Conservation (phyloP, 92 coral and sea anemone genomes). For the Palythoa caribaeorum region DNA sequence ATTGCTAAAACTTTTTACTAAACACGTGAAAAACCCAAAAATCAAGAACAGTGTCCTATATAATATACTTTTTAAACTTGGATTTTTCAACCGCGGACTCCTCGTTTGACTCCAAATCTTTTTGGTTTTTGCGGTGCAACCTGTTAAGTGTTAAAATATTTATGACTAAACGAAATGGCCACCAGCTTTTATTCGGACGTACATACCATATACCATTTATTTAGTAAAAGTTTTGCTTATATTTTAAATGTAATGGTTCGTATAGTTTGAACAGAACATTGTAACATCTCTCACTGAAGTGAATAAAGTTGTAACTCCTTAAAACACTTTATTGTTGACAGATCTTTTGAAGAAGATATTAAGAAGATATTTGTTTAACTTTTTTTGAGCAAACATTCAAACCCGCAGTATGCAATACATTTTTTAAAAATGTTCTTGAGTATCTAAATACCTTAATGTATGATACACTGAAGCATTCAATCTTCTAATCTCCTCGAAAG, state of each 20-base stretch:
- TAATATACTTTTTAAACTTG: too few relatives aligned
- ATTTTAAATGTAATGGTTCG: background rate
- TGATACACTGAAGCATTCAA: conserved; percentile 84
- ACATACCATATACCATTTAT: background rate
- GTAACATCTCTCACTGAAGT: too few relatives aligned
- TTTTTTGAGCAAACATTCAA: background rate
- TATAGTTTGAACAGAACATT: too few relatives aligned
- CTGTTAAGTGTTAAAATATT: conserved; percentile 10
- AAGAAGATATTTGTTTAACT: too few relatives aligned
- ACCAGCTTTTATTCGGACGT: background rate
- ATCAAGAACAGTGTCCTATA: too few relatives aligned
- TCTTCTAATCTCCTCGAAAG: conserved; percentile 71
- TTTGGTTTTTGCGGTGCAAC: background rate
- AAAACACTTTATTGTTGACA: background rate
- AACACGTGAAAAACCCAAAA: too few relatives aligned
- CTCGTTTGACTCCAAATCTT: background rate
- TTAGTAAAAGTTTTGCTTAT: background rate
- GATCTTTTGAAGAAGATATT: background rate
- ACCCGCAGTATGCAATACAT: background rate
- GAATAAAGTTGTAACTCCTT: background rate
- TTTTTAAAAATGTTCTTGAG: background rate
- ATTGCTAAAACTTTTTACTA: too few relatives aligned
- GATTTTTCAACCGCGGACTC: background rate
- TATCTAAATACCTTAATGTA: background rate
- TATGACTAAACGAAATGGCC: conserved; percentile 10